These are phyloP conservation scores for Tapirus terrestris DNA, from an alignment of 2,113 vertebrate species.

Conservation along the genomic window DNA sequence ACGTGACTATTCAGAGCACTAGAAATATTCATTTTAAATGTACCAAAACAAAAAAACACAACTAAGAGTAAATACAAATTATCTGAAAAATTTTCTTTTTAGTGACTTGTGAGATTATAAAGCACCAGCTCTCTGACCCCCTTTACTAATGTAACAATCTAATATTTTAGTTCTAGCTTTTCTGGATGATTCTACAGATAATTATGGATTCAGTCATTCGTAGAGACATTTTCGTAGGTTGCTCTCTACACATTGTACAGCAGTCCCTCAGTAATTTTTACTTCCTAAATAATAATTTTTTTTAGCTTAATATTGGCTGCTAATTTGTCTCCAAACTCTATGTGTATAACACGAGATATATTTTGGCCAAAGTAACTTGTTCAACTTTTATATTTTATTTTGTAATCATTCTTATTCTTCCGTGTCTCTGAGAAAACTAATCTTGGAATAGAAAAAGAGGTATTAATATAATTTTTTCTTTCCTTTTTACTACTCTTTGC, in stretches of 20 bases:
- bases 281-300: not conserved
- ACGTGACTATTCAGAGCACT: not conserved
- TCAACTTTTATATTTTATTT: not conserved
- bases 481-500: not conserved
- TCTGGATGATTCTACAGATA: not conserved
- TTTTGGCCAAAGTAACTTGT: not conserved
- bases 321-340: not conserved
- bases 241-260: not conserved
- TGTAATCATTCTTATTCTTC: not conserved
- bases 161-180: not conserved
- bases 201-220: not conserved
- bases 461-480: not conserved
- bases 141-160: not conserved
- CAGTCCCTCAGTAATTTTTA: not conserved
- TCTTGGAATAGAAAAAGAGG: not conserved
- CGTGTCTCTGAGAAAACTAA: not conserved
- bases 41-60: not conserved
- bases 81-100: not conserved
- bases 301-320: not conserved
- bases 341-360: not conserved
- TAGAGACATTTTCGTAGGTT: not conserved
- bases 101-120: not conserved
- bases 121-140: not conserved
- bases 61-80: not conserved
- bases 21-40: not conserved